Evolutionary conservation across 2,797 vertebrate species (phyloP), one percentile per base, ranked within the genome.

Genomic region (Coendou prehensilis): DNA sequence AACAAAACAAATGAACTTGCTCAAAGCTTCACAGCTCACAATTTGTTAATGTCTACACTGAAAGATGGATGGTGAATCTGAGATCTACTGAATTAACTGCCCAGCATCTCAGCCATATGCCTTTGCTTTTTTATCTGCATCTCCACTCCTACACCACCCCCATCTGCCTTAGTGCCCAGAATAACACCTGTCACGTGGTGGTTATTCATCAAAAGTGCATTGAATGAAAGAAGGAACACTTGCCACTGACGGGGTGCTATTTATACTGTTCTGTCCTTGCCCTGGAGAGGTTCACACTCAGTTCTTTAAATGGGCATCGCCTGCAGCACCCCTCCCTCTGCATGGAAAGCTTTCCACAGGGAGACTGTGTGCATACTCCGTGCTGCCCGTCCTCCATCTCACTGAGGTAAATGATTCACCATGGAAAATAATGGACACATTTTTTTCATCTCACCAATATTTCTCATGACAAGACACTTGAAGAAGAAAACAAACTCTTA

Each of bases 201-300:
- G 56, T 57, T 96, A 87, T 37, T 93, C 91, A 85, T 82, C 91
- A 83, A 71, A 81, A 96, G 87, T 91, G 81, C 87, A 73, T 7
- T 86, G 94, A 93, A 76, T 57, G 64, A 79, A 92, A 76, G 63
- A 87, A 94, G 1, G 7, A 80, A 73, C 61, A 41, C 59, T 59
- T 69, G 83, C 63, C 67, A 54, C 75, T 41, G 75, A 81, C 3
- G 14, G 71, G 50, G 3, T 56, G 56, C 61, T 87, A 41, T 92
- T 79, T 88, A 52, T 50, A 80, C 50, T 59, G 18, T 30, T 78
- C 73, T 71, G 59, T 45, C 69, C 86, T 86, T 78, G 41, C 50
- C n/a, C 45, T 17, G 3, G 37, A 75, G 37, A 93, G 73, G 18
- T 52, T 75, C 84, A 45, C 56, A 71, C 52, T 57, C 14, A 13